phyloP scores from a whole-genome alignment of 2,113 vertebrate species.

The Macquaria ambigua region DNA sequence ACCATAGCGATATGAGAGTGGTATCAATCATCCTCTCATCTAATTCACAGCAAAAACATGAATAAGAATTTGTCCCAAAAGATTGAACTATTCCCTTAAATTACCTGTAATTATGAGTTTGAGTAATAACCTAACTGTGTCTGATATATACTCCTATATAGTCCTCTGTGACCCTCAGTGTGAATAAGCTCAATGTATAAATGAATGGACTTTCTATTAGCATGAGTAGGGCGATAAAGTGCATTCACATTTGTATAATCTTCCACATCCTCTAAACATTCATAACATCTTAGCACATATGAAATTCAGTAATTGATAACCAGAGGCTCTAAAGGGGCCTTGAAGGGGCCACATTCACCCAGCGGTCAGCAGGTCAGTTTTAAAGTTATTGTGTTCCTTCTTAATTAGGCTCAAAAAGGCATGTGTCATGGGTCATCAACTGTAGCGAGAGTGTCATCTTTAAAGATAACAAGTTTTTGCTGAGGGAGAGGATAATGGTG shows the following conservation, averaged over 20 bases:
- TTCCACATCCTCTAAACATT: background rate
- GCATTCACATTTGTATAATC: background rate
- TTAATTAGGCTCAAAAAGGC: conserved; percentile 62
- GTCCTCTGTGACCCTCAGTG: background rate
- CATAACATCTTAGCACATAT: background rate
- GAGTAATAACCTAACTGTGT: background rate
- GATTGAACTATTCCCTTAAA: background rate
- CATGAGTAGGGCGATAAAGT: background rate
- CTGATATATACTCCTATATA: too few relatives aligned
- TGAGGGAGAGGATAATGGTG: conserved; percentile 54
- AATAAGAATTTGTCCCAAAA: background rate
- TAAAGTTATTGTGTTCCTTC: conserved; percentile 35
- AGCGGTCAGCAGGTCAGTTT: conserved; percentile 56
- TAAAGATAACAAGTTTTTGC: conserved; percentile 46
- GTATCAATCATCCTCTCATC: background rate
- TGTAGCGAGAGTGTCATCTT: conserved; percentile 46
- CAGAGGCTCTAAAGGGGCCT: conserved; percentile 5
- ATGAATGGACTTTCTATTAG: background rate
- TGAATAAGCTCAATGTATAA: background rate
- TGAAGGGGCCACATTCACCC: conserved; percentile 42
- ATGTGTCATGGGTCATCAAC: conserved; percentile 55
- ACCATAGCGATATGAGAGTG: too few relatives aligned
- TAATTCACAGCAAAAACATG: too few relatives aligned
- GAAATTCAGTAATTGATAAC: conserved; percentile 31
- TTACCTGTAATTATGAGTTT: background rate